Conservation (phyloP, 1,140 invertebrate genomes). For the Eulimnadia texana region DNA sequence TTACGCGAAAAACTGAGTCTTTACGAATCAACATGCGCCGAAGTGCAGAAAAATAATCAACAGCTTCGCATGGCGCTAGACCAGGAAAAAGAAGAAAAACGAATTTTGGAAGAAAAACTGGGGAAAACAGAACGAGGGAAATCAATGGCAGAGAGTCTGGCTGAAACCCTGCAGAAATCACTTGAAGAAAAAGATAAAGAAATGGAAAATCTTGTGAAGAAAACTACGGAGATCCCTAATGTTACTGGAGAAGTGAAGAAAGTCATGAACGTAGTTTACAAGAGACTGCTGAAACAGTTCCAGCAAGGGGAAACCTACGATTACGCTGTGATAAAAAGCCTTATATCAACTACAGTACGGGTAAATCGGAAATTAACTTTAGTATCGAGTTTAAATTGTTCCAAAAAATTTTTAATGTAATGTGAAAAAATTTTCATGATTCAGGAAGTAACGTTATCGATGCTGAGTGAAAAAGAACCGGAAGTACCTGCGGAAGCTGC, state of each 20-base stretch:
- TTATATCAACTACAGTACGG: constrained; percentile 1
- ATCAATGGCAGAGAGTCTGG: neutral
- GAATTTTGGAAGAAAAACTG: neutral
- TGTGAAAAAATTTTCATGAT: too few relatives aligned
- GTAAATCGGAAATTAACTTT: neutral
- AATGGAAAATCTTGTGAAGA: neutral
- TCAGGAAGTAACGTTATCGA: constrained; percentile 1
- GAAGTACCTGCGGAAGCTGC: neutral
- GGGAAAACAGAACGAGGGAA: neutral
- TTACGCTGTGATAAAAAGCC: constrained; percentile 1
- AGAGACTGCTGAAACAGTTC: constrained; percentile 3
- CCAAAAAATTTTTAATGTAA: neutral
- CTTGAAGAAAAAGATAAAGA: neutral
- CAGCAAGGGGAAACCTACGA: neutral
- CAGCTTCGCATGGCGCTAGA: neutral
- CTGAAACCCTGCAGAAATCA: neutral
- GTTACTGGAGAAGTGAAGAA: constrained; percentile 7
- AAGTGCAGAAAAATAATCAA: neutral
- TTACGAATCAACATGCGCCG: neutral
- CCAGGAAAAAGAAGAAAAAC: neutral
- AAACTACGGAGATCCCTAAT: neutral
- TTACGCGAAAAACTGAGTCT: neutral
- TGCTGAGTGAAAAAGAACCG: neutral
- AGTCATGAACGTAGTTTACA: constrained; percentile 15
- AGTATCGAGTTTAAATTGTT: neutral